Evolutionary conservation across 2,113 vertebrate genomes (phyloP), one percentile per base, ranked within the genome.

Genomic region (Hippocampus comes): DNA sequence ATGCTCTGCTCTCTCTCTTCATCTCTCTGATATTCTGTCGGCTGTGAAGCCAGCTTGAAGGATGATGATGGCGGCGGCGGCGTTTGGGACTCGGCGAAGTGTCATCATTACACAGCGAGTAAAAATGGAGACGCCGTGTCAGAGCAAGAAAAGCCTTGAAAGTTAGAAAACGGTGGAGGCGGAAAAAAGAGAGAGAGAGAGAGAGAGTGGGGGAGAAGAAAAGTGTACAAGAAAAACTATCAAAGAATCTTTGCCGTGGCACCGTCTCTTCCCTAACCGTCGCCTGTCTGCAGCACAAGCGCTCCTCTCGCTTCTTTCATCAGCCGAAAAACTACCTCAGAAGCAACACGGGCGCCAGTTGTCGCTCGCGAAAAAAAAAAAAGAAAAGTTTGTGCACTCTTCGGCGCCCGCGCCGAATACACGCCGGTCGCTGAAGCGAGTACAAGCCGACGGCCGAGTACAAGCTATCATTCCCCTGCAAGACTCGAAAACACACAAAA

Each of bases 311-410:
- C 77, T 78, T 88, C 87, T 83, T 69, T 85, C 78, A 34, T 71
- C 86, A 81, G 84, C 64, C 48, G 88, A 85, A 83, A 87, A 91
- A 89, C 84, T 78, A 70, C 41, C 76, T 69, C 63, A 73, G 87
- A 82, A 83, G 85, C 85, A 78, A 87, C 81, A 57, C 64, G 78
- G 85, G 34, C n/a, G 10, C 10, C 2, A 2, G n/a, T 83, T 83
- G 82, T 77, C 79, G 80, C 84, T 74, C 81, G 80, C 75, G 79
- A 84, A 65, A 38, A 83, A 86, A 46, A 38, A 38, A 25, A 69
- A 51, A 85, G 79, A 87, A 88, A 90, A 87, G 87, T 90, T 90
- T 90, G 86, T 82, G 80, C 82, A 81, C 86, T 88, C 78, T 74
- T 83, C 83, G 68, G 82, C 78, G 81, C 82, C 55, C 75, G 42